Evolutionary conservation across 1,140 invertebrate species (phyloP).

Genomic region (Temnothorax longispinosus): DNA sequence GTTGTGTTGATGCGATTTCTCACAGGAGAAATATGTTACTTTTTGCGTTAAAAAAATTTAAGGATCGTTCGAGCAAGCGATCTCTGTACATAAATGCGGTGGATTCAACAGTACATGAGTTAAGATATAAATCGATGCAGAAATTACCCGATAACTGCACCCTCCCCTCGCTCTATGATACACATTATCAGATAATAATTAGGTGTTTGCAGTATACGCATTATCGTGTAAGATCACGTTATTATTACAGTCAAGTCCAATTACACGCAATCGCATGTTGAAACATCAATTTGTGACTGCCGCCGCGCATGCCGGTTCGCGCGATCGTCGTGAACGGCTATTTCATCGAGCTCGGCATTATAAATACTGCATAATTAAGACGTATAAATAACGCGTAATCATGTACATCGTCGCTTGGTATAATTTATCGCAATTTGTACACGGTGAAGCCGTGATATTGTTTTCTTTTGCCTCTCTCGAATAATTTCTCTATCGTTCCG

Average conservation of each 20-base stretch:
- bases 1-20: background rate
- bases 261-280: slow-evolving; percentile 37
- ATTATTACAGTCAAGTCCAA: slow-evolving; percentile 40
- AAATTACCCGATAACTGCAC: slow-evolving; percentile 1
- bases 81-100: background rate
- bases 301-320: background rate
- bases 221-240: slow-evolving; percentile 44
- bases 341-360: background rate
- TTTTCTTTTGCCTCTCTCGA: background rate
- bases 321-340: background rate
- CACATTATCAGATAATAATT: slow-evolving; percentile 57
- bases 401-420: background rate
- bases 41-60: background rate
- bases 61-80: background rate
- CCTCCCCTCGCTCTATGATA: background rate
- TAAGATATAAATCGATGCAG: slow-evolving; percentile 17
- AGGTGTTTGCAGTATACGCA: slow-evolving; percentile 20
- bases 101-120: background rate
- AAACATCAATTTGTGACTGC: slow-evolving; percentile 24
- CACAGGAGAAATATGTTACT: background rate
- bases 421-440: slow-evolving; percentile 28
- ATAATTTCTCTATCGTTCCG: background rate
- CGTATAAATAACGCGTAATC: slow-evolving; percentile 38
- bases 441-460: background rate
- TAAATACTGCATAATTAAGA: slow-evolving; percentile 41